Evolutionary conservation across 1,140 invertebrate genomes (phyloP).

Genomic region (Gyrodactylus bullatarudis): DNA sequence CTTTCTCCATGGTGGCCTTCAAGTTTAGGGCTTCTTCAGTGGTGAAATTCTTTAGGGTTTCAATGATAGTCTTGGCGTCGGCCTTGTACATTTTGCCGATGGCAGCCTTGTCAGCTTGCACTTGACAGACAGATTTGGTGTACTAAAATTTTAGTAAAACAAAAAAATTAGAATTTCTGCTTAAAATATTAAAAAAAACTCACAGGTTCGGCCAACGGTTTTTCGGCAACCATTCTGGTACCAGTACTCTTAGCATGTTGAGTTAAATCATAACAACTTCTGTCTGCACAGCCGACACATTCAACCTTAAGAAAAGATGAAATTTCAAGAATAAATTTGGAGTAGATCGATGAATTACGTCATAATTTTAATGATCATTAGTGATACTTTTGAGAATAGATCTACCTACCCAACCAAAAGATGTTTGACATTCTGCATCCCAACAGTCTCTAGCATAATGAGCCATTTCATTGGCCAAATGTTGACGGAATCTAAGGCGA

Average conservation of each 20-base stretch:
- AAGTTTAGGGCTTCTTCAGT: neutral
- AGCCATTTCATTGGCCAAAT: slow-evolving; percentile 97
- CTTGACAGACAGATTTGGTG: neutral
- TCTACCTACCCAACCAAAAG: slow-evolving; percentile 40
- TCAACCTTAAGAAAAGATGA: too few species aligned
- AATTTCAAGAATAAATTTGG: slow-evolving; percentile 38
- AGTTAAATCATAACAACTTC: slow-evolving; percentile 75
- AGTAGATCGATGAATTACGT: neutral
- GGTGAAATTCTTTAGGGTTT: neutral
- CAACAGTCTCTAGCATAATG: slow-evolving; percentile 99
- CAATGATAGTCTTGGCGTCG: neutral
- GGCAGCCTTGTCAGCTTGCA: neutral
- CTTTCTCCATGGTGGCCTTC: neutral
- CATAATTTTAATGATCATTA: neutral
- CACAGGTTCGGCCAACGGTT: slow-evolving; percentile 38
- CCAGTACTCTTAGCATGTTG: slow-evolving; percentile 71
- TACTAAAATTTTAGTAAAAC: neutral
- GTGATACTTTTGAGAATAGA: too few species aligned
- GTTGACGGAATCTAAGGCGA: slow-evolving; percentile 67
- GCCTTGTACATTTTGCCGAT: neutral
- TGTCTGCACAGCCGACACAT: slow-evolving; percentile 91
- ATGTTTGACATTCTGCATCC: slow-evolving; percentile 80
- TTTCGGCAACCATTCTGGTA: slow-evolving; percentile 54
- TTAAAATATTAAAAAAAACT: too few species aligned
- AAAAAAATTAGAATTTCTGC: too few species aligned